Percentiles rank a stretch among this genome's conserved stretches.
Conservation (phyloP, 2,797 vertebrate genomes). For the Steatocranus sp. region DNA sequence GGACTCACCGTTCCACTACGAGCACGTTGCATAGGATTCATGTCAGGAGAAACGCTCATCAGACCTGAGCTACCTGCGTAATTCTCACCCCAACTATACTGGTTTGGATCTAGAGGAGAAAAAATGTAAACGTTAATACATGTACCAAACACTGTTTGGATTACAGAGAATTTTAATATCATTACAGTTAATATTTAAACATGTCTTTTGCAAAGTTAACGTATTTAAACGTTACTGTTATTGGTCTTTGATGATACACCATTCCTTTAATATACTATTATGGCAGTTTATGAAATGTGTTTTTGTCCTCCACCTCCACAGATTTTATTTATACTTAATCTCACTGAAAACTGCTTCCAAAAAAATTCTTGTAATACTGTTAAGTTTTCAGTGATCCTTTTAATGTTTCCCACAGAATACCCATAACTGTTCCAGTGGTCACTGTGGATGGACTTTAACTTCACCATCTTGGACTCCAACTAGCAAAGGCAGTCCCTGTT, state of each 20-base stretch:
- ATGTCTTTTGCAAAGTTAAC: background rate
- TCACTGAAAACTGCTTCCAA: background rate
- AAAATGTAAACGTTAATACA: accelerated
- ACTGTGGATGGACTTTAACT: background rate
- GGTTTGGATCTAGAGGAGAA: conserved; percentile 86
- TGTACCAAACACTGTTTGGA: background rate
- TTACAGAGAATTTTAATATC: background rate
- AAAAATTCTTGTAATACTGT: background rate
- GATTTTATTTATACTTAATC: background rate
- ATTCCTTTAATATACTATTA: background rate
- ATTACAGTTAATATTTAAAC: background rate
- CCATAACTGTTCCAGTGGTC: background rate
- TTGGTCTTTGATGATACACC: background rate
- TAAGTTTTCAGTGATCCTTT: background rate
- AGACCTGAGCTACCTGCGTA: conserved; percentile 96
- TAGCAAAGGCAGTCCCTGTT: background rate
- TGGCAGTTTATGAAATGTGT: background rate
- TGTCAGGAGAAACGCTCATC: conserved; percentile 92
- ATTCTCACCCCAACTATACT: conserved; percentile 99
- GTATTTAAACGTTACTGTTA: background rate
- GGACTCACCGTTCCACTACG: conserved; percentile 92
- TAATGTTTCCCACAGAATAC: background rate
- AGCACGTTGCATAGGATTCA: conserved; percentile 87
- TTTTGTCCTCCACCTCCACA: background rate
- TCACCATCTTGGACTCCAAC: background rate